phyloP scores from a whole-genome alignment of 2,888 invertebrate genomes.

The Meiosimyza decipiens region DNA sequence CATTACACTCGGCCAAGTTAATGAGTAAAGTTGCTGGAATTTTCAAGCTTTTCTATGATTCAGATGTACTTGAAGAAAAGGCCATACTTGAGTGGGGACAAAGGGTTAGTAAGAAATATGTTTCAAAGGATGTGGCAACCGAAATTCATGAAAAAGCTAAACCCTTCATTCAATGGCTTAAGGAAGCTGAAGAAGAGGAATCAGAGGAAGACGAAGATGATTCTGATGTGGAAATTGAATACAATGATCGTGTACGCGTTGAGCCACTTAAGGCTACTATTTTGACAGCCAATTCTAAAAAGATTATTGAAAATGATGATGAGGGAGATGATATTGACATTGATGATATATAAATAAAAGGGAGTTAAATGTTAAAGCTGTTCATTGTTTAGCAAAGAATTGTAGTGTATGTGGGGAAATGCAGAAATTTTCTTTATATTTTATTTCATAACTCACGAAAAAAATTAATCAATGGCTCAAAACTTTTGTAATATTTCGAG shows the following conservation, averaged over 20 bases:
- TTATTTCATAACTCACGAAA: not conserved
- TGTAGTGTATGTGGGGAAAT: conserved; percentile 9
- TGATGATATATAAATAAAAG: conserved; percentile 82
- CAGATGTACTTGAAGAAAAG: conserved; percentile 94
- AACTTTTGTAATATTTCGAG: not conserved
- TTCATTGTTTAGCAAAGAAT: conserved; percentile 16
- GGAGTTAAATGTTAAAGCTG: conserved; percentile 18
- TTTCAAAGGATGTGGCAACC: conserved; percentile 87
- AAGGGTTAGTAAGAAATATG: conserved; percentile 95
- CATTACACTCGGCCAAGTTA: conserved; percentile 79
- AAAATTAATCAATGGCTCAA: not conserved
- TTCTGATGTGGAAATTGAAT: conserved; percentile 82
- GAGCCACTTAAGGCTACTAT: conserved; percentile 77
- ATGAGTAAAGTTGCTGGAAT: conserved; percentile 90
- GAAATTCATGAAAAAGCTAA: conserved; percentile 93
- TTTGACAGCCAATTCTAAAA: conserved; percentile 63
- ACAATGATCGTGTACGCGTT: conserved; percentile 86
- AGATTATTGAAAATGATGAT: conserved; percentile 71
- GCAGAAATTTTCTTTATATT: not conserved
- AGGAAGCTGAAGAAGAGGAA: conserved; percentile 93
- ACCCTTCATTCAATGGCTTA: conserved; percentile 96
- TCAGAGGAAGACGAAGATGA: conserved; percentile 73
- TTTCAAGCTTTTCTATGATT: conserved; percentile 92
- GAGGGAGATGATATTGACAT: conserved; percentile 89
- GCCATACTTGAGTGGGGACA: conserved; percentile 94